These are phyloP conservation scores for Tragelaphus imberbis DNA, from an alignment of 2,113 vertebrate genomes.

Conservation along the genomic window DNA sequence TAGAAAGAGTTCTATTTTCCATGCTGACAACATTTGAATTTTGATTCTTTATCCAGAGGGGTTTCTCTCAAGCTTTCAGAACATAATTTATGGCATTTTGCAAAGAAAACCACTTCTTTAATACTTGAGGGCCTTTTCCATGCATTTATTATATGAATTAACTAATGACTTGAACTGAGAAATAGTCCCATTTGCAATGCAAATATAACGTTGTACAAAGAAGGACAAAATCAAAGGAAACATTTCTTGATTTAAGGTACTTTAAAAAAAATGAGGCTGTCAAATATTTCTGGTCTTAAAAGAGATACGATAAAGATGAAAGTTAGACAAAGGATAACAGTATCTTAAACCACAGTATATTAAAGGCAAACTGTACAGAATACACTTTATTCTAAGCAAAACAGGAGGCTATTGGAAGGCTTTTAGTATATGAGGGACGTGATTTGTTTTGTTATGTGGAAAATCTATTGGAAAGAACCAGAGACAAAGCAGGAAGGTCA, in stretches of 20 bases:
- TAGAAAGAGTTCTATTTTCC: not conserved
- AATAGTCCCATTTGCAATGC: conserved; percentile 25
- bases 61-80: conserved; percentile 1
- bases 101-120: not conserved
- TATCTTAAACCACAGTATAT: not conserved
- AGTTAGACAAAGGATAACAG: not conserved
- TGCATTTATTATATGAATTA: conserved; percentile 5
- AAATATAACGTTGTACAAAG: not conserved
- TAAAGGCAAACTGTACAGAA: not conserved
- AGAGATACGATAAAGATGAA: not conserved
- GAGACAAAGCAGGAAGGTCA: not conserved
- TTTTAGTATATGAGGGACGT: not conserved
- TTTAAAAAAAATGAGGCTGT: not conserved
- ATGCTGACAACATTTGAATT: not conserved
- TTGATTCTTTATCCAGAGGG: not conserved
- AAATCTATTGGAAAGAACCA: not conserved
- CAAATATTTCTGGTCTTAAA: not conserved
- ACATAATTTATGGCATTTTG: not conserved
- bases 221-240: conserved; percentile 2
- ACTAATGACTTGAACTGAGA: not conserved
- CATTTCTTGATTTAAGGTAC: conserved; percentile 2
- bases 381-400: not conserved
- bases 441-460: not conserved
- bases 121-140: not conserved
- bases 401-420: not conserved